phyloP scores from a whole-genome alignment of 1,140 invertebrate genomes.

The Drosophila pectinifera region DNA sequence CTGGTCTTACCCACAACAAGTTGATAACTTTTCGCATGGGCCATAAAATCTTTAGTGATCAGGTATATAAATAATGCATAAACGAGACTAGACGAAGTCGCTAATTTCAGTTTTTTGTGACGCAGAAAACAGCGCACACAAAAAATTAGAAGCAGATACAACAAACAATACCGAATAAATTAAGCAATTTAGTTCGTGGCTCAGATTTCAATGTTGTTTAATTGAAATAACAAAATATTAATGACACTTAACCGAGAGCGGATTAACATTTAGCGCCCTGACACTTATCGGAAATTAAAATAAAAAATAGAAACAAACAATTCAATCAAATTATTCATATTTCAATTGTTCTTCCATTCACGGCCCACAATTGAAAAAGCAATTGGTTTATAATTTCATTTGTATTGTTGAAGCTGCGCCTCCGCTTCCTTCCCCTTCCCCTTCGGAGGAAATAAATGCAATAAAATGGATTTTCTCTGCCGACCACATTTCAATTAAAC shows the following conservation, averaged over 20 bases:
- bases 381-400: constrained; percentile 36
- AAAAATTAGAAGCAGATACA: constrained; percentile 18
- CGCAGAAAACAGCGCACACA: constrained; percentile 5
- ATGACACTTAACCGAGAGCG: constrained; percentile 49
- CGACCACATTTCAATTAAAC: constrained; percentile 69
- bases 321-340: constrained; percentile 40
- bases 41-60: constrained; percentile 51
- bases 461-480: constrained; percentile 43
- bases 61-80: constrained; percentile 60
- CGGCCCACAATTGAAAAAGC: neutral
- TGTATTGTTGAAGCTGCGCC: constrained; percentile 31
- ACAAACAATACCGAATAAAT: constrained; percentile 52
- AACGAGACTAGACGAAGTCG: constrained; percentile 55
- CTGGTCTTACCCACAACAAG: constrained; percentile 46
- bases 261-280: constrained; percentile 46
- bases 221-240: constrained; percentile 61
- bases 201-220: constrained; percentile 51
- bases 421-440: neutral
- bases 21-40: constrained; percentile 46
- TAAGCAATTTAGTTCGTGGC: constrained; percentile 50
- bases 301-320: neutral
- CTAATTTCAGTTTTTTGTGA: constrained; percentile 57
- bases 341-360: constrained; percentile 35
- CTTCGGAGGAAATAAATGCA: constrained; percentile 18
- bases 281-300: constrained; percentile 13